Base-by-base conservation (phyloP, 1,140 invertebrate species). In the Bathynomus jamesi region DNA sequence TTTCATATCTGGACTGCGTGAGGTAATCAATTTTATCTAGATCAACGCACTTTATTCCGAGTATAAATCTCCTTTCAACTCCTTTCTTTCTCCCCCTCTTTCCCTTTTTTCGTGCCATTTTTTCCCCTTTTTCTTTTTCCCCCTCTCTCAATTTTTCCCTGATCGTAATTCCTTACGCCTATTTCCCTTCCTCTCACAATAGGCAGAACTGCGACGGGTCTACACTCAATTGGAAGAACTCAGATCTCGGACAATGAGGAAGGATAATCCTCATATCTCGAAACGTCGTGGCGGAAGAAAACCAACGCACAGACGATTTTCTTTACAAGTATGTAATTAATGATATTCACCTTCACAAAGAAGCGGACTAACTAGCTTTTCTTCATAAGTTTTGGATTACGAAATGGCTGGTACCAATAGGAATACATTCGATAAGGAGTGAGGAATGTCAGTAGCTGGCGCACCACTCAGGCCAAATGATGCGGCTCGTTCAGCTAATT, bases 221-320 rank as follows among this genome's bases (percentile, higher is more conserved):
- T 97, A 97, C 83, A 91, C 94, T 24, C 94, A 95, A 82, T 83
- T 95, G 76, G 89, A 92, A 82, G 86, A 91, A 53, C 86, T 95
- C 76, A 89, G 93, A 78, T 93, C 93, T 81, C 94, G 95, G 83
- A 93, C 92, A 17, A 88, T 96, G 81, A 86, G 94, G 65, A 88
- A 92, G 77, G 94, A 96, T 83, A 97, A 97, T 85, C 95, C 94
- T 25, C 94, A 97, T 85, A 95, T 97, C 81, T 92, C 90, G 69
- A 95, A 95, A 83, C 85, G 93, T 69, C 85, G 93, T 70, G 93
- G 94, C 5, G 94, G 94, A n/a, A 85, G 92, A 69, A 96, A 96
- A 83, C 89, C 91, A 72, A 92, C 91, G 17, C 92, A 95, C 83
- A 86, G 94, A 79, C 85, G 92, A 72, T 95, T 95, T 83, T 92